These are phyloP conservation scores for Amphimedon queenslandica DNA, from an alignment of 37 sponge, comb jelly and placozoan genomes.

Conservation along the genomic window DNA sequence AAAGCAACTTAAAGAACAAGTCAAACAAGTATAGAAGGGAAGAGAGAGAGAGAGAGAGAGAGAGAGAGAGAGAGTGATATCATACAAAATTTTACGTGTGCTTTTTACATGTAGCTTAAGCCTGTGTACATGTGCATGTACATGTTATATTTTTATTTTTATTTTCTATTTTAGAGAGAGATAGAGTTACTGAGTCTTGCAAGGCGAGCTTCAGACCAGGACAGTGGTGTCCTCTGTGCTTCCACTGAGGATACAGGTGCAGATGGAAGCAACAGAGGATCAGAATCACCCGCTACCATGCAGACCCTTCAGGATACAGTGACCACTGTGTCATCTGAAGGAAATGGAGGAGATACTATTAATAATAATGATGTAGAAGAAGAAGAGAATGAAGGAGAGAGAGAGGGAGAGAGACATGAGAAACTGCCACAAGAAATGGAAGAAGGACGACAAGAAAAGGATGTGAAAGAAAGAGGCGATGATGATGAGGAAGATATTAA, in stretches of 20 bases:
- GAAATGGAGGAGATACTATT: background rate
- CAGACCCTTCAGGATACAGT: too few relatives aligned
- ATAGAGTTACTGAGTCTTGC: background rate
- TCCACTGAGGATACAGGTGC: background rate
- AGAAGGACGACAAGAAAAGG: background rate
- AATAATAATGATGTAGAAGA: background rate
- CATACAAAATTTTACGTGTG: background rate
- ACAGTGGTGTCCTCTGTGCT: constrained; percentile 1
- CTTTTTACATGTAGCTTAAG: background rate
- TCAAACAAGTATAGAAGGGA: background rate
- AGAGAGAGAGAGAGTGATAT: background rate
- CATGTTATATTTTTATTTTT: background rate
- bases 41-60: background rate
- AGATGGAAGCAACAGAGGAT: background rate
- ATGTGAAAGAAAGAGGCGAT: constrained; percentile 1
- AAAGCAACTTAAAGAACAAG: background rate
- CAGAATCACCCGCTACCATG: background rate
- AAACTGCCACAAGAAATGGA: background rate
- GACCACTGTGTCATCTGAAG: background rate
- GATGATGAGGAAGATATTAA: background rate
- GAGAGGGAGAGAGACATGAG: background rate
- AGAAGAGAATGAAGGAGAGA: background rate
- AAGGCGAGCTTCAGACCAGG: background rate
- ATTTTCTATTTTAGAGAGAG: background rate
- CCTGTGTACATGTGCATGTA: background rate